Base-by-base conservation (phyloP, 2,888 invertebrate genomes). In the Halictus quadricinctus region DNA sequence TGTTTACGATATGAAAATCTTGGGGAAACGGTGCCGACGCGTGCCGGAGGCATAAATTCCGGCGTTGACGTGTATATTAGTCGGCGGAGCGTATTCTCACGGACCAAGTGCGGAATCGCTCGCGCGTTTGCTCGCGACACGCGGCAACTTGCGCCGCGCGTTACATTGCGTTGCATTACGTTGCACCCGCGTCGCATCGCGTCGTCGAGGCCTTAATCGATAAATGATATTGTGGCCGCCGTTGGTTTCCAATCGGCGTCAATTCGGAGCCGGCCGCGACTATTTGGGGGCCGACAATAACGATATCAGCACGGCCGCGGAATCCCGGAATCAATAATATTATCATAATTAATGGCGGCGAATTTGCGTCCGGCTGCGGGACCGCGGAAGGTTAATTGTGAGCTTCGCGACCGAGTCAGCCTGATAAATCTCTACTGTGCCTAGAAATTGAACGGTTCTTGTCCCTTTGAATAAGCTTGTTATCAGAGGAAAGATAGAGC, bases 311-410 rank as follows among this genome's bases (percentile, higher is more conserved):
- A 75, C n/a, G 64, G 75, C 78, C 84, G n/a, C 84, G 64, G 75
- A 79, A 75, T 72, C 75, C 78, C n/a, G 72, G 58, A 82, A 84
- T 82, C 82, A 79, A 84, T 84, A 83, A 79, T 72, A 84, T 84
- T 82, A 82, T 84, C 84, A 72, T 84, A 84, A 84, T 84, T 84
- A 84, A 84, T 84, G 78, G 78, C 41, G 72, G 54, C 46, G 48
- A 54, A 75, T 66, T 82, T 64, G 75, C 75, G 78, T 75, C 64
- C 60, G 72, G 41, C 83, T 29, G 72, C 54, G 64, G 43, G 41
- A 58, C 48, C 64, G 60, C 48, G 29, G 48, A 75, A 54, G 54
- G 75, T 83, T 83, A 80, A 80, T 80, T 50, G 83, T 21, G 50
- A 72, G 50, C 69, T 15, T 29, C 43, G 46, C 25, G 13, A 43